Evolutionary conservation across 2,797 vertebrate genomes (phyloP), one percentile per base, ranked within the genome.

Genomic region (Scolopax bukidnonensis): DNA sequence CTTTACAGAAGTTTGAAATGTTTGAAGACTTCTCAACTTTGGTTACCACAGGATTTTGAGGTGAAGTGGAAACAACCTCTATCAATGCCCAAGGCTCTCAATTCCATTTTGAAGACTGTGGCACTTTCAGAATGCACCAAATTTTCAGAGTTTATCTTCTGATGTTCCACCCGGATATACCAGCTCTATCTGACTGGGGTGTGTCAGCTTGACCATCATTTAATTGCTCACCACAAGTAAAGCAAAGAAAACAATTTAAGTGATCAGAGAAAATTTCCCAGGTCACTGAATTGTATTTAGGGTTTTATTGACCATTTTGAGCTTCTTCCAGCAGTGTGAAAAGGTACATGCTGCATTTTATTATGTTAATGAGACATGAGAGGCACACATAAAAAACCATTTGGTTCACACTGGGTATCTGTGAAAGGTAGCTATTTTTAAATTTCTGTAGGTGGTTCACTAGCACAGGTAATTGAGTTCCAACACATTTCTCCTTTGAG

Each of bases 401-500:
- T 94, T 95, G 82, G 53, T 90, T 97, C 94, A 93, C 87, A 82
- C 74, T 87, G 77, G 54, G 77, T 95, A 90, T 89, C 93, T 95
- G 84, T 83, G 54, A 96, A 65, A 89, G 47, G 65, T 23, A 96
- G 65, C 64, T 88, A 96, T 97, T 97, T 98, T 97, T 91, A 97
- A 97, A 96, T 94, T 94, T 89, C 91, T 95, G 81, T 97, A 87
- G 74, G 91, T 96, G 92, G 94, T 97, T 98, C 96, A 93, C 78
- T 96, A 96, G 86, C 92, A 94, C 76, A 98, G 87, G 71, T 95
- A 97, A 96, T 93, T 96, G 87, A 97, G 94, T 97, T 97, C 91
- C 95, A 95, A 86, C 36, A 56, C 91, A 90, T 91, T 95, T 97
- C 60, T 97, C 85, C 73, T 96, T 76, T 94, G 93, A 97, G 88